phyloP scores from a whole-genome alignment of 2,888 invertebrate genomes.

The Aspidiotus destructor region DNA sequence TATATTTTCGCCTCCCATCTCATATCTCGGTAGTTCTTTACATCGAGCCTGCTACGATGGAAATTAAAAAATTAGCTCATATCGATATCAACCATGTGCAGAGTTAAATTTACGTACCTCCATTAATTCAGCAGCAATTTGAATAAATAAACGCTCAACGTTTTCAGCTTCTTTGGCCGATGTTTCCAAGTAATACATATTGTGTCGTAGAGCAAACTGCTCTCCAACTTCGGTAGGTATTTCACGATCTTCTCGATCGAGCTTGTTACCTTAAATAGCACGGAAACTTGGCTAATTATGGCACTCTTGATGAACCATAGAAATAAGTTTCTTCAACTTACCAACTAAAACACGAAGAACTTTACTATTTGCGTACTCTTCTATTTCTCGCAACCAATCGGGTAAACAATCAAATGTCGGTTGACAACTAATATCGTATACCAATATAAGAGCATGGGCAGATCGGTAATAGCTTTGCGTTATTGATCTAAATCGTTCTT shows the following conservation, averaged over 20 bases:
- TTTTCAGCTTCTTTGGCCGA: constrained; percentile 97
- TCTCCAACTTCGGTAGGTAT: constrained; percentile 90
- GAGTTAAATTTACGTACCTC: constrained; percentile 49
- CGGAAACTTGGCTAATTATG: constrained; percentile 1
- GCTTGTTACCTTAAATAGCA: constrained; percentile 73
- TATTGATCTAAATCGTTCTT: constrained; percentile 91
- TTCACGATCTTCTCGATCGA: constrained; percentile 90
- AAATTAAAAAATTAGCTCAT: not conserved
- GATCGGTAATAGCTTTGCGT: constrained; percentile 96
- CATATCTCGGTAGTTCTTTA: constrained; percentile 69
- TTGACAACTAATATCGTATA: constrained; percentile 95
- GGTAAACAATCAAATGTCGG: constrained; percentile 95
- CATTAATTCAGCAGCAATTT: constrained; percentile 88
- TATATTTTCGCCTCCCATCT: constrained; percentile 44
- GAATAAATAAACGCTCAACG: constrained; percentile 91
- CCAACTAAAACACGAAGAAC: constrained; percentile 90
- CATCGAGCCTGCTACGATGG: constrained; percentile 68
- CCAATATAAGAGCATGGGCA: constrained; percentile 91
- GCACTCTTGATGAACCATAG: not conserved
- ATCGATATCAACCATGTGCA: not conserved
- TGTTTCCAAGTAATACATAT: constrained; percentile 96
- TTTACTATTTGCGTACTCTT: constrained; percentile 92
- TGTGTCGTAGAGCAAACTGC: constrained; percentile 88
- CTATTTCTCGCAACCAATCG: constrained; percentile 94
- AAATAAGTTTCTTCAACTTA: constrained; percentile 43